phyloP scores from a whole-genome alignment of 30 jellyfish, hydroid and myxozoan species.

The Aurelia sp. region DNA sequence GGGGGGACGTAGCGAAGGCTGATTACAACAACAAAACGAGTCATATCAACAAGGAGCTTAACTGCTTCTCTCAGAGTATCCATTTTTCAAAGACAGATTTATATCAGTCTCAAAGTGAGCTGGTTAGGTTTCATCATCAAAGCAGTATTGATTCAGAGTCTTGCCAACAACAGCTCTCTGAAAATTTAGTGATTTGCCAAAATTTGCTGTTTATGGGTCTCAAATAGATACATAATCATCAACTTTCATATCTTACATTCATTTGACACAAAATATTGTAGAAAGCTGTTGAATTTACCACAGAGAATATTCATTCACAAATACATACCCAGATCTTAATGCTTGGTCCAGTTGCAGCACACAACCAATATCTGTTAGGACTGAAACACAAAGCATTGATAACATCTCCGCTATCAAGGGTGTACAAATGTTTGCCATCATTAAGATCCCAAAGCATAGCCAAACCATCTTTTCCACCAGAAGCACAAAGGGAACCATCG shows the following conservation, averaged over 20 bases:
- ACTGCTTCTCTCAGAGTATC: too few relatives aligned
- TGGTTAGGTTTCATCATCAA: slow-evolving; percentile 63
- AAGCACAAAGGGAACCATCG: slow-evolving; percentile 96
- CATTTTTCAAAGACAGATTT: slow-evolving; percentile 29
- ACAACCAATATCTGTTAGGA: slow-evolving; percentile 95
- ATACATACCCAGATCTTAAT: slow-evolving; percentile 95
- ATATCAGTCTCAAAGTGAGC: slow-evolving; percentile 63
- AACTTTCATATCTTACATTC: too few relatives aligned
- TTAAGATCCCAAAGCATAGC: slow-evolving; percentile 98
- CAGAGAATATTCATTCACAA: not conserved
- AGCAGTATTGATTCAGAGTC: slow-evolving; percentile 10
- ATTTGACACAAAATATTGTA: too few relatives aligned
- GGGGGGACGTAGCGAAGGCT: too few relatives aligned
- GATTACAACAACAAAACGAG: too few relatives aligned
- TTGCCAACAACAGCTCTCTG: too few relatives aligned
- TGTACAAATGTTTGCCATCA: slow-evolving; percentile 91
- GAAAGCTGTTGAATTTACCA: too few relatives aligned
- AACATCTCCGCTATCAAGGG: slow-evolving; percentile 87
- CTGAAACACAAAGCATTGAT: slow-evolving; percentile 91
- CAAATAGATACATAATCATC: too few relatives aligned
- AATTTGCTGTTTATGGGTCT: too few relatives aligned
- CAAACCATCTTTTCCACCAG: slow-evolving; percentile 98
- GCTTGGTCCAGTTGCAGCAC: slow-evolving; percentile 99
- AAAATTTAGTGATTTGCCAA: too few relatives aligned
- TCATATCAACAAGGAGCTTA: too few relatives aligned